Evolutionary conservation across 2,797 vertebrate species (phyloP), one percentile per base, ranked within the genome.

Genomic region (Cyclopterus lumpus): DNA sequence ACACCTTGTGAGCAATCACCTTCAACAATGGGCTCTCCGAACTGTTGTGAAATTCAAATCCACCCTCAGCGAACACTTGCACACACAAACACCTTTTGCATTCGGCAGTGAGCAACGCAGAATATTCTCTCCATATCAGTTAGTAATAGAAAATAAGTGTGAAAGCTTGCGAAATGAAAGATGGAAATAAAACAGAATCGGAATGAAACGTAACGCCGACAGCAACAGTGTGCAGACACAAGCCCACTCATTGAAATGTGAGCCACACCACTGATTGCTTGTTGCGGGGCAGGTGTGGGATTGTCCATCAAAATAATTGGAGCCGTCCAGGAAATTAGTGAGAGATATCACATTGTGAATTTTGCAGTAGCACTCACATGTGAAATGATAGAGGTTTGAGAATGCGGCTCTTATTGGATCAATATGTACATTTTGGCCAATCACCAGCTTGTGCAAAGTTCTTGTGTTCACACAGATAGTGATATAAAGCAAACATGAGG

Each of bases 31-130:
- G 84, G 71, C 55, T 65, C 67, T 72, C 30, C 32, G 72, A 83
- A 83, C 67, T 82, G 81, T 64, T 75, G 71, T 79, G 55, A 81
- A 82, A 89, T 88, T 89, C 72, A 87, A 86, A 90, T 85, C 76
- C 64, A 58, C 55, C 67, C 65, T 75, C 36, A 54, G 73, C 64
- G 81, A 78, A 84, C 78, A 68, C 76, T n/a, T 81, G 24, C 30
- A 70, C 55, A 85, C 73, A 84, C 24, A 81, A 51, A 86, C 67
- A 67, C 22, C 64, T 71, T 44, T 77, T 87, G 82, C 69, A 84
- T 71, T 73, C 0, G 1, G 6, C 48, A 34, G n/a, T 44, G 67
- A 73, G 18, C 59, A 18, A 34, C 24, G 24, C n/a, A 32, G 51
- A 58, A 71, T 48, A 66, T 68, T 71, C 34, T 67, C 49, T 67